These are phyloP conservation scores for Pelobates cultripes DNA, from an alignment of 2,797 vertebrate genomes.

Conservation along the genomic window DNA sequence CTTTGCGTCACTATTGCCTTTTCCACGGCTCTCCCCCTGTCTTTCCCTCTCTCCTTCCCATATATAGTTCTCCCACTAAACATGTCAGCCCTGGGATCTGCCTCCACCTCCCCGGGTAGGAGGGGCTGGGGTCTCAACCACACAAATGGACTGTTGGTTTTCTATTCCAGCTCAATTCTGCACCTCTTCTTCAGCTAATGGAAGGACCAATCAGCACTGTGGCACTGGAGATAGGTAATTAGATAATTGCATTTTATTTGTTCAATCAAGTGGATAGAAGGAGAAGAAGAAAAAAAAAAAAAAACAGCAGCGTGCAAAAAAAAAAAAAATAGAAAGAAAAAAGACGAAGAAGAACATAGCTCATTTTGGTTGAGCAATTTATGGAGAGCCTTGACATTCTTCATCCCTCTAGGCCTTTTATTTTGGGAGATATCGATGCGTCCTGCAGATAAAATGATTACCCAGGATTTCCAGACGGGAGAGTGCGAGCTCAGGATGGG, in stretches of 20 bases:
- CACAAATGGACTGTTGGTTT: conserved; percentile 57
- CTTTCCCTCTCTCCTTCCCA: conserved; percentile 28
- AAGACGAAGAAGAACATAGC: conserved; percentile 43
- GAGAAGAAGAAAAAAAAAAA: conserved; percentile 41
- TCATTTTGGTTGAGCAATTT: not conserved
- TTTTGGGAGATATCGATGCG: not conserved
- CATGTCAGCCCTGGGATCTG: conserved; percentile 34
- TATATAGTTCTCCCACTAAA: conserved; percentile 32
- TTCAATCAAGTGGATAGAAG: conserved; percentile 35
- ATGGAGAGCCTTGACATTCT: not conserved
- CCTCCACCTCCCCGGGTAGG: conserved; percentile 48
- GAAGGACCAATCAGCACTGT: conserved; percentile 74
- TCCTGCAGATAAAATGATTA: conserved; percentile 24
- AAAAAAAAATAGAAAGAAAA: conserved; percentile 37
- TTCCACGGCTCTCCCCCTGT: conserved; percentile 26
- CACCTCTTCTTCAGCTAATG: conserved; percentile 70
- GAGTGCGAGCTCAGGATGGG: not conserved
- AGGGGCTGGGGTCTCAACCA: conserved; percentile 30
- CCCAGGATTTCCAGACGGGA: not conserved
- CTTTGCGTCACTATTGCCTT: conserved; percentile 11
- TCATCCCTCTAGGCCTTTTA: conserved; percentile 16
- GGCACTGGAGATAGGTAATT: conserved; percentile 63
- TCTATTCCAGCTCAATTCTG: conserved; percentile 60
- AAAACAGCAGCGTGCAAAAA: conserved; percentile 50
- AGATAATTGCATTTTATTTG: conserved; percentile 48